These are phyloP conservation scores for Podarcis raffonei DNA, from an alignment of 2,113 vertebrate genomes.

Conservation along the genomic window DNA sequence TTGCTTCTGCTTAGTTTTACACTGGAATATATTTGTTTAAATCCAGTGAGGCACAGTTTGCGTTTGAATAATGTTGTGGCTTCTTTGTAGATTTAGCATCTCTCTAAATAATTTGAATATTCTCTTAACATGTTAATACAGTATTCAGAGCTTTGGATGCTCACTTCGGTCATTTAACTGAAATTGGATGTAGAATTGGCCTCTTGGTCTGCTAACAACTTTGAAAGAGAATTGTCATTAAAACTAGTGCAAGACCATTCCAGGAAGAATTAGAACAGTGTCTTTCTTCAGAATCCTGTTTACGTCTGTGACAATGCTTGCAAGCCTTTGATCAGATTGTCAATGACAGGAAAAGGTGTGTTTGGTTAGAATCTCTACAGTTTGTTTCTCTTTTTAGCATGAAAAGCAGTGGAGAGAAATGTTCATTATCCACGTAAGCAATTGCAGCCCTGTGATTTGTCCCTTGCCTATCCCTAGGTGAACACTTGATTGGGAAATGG, in stretches of 20 bases:
- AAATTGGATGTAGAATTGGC: not conserved
- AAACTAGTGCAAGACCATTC: rapidly evolving
- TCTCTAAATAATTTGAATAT: not conserved
- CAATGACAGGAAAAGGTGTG: conserved; percentile 70
- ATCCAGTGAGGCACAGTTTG: not conserved
- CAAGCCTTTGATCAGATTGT: conserved; percentile 63
- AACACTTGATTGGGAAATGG: not conserved
- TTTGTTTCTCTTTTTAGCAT: conserved; percentile 7
- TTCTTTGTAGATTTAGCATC: not conserved
- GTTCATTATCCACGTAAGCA: not conserved
- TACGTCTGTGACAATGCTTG: conserved; percentile 45
- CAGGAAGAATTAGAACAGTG: not conserved
- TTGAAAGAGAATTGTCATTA: conserved; percentile 14
- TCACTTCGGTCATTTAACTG: not conserved
- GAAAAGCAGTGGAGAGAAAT: not conserved
- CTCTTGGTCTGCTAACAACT: not conserved
- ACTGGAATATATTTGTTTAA: not conserved
- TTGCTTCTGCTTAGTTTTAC: not conserved
- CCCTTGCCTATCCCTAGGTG: not conserved
- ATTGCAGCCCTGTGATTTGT: not conserved
- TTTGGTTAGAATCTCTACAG: conserved; percentile 41
- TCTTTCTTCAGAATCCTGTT: conserved; percentile 50
- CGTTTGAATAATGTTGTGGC: not conserved
- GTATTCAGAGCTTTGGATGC: not conserved
- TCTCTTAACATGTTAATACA: not conserved